Percentiles rank a stretch among this genome's conserved stretches.
Evolutionary conservation across 1,140 invertebrate genomes (phyloP).

Genomic region (Gonioctena quinquepunctata): DNA sequence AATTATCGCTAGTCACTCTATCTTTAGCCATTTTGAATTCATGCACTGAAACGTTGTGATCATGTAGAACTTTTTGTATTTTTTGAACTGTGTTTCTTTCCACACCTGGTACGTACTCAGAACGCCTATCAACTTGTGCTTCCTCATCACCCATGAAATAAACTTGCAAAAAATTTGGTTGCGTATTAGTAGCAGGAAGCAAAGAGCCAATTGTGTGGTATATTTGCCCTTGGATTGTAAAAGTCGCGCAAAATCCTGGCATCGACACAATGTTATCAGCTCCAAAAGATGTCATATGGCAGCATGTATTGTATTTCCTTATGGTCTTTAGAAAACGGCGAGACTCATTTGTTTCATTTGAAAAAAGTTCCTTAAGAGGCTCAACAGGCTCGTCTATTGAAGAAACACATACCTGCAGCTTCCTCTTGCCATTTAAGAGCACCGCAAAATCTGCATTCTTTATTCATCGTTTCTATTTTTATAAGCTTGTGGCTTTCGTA

Average conservation of each 20-base stretch:
- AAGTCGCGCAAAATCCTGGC: conserved; percentile 40
- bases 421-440: background rate
- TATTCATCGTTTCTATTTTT: too few species aligned
- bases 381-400: background rate
- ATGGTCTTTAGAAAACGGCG: conserved; percentile 52
- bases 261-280: conserved; percentile 42
- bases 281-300: background rate
- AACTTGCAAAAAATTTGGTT: conserved; percentile 53
- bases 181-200: conserved; percentile 36
- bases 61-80: background rate
- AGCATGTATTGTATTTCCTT: conserved; percentile 46
- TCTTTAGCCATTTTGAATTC: background rate
- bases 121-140: conserved; percentile 21
- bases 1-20: background rate
- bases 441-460: too few species aligned
- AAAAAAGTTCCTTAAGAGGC: background rate
- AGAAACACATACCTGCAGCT: background rate
- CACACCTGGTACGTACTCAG: background rate
- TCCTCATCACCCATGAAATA: conserved; percentile 51
- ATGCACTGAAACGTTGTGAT: background rate
- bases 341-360: conserved; percentile 40
- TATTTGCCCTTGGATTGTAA: conserved; percentile 57
- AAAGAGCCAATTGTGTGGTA: conserved; percentile 50
- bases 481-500: too few species aligned
- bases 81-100: conserved; percentile 1